Percentiles rank a stretch among this genome's conserved stretches.
phyloP scores from a whole-genome alignment of 2,113 vertebrate genomes.

The Physeter macrocephalus region DNA sequence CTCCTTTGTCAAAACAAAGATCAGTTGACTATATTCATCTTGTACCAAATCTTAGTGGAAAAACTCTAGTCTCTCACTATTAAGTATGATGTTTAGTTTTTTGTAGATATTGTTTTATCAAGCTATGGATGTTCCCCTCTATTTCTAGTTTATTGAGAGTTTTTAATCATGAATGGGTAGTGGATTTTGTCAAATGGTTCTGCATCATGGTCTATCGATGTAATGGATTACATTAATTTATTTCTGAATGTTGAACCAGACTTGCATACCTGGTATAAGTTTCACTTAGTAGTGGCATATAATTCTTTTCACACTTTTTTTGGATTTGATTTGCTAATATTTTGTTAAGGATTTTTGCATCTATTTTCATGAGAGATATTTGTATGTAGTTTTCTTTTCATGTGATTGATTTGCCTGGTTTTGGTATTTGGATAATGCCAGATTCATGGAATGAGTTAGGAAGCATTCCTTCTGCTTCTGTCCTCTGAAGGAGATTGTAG shows the following conservation, averaged over 20 bases:
- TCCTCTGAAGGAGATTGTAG: not conserved
- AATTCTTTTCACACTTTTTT: not conserved
- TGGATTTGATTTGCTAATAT: not conserved
- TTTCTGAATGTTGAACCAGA: not conserved
- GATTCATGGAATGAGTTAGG: not conserved
- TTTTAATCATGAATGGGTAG: not conserved
- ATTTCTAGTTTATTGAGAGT: not conserved
- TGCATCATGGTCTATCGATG: not conserved
- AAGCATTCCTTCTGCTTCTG: not conserved
- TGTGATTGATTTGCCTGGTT: not conserved
- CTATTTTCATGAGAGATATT: not conserved
- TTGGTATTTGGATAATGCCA: not conserved
- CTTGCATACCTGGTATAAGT: not conserved
- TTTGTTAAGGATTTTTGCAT: not conserved
- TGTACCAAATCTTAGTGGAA: not conserved
- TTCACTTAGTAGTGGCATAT: not conserved
- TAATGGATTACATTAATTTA: not conserved
- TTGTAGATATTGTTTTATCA: not conserved
- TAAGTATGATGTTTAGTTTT: not conserved
- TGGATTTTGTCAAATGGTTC: not conserved
- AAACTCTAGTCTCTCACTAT: not conserved
- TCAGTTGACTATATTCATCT: not conserved
- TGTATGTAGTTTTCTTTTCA: not conserved
- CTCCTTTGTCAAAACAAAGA: not conserved
- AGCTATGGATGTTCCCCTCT: not conserved